Evolutionary conservation across 2,797 vertebrate genomes (phyloP).

Genomic region (Threskiornis aethiopicus): DNA sequence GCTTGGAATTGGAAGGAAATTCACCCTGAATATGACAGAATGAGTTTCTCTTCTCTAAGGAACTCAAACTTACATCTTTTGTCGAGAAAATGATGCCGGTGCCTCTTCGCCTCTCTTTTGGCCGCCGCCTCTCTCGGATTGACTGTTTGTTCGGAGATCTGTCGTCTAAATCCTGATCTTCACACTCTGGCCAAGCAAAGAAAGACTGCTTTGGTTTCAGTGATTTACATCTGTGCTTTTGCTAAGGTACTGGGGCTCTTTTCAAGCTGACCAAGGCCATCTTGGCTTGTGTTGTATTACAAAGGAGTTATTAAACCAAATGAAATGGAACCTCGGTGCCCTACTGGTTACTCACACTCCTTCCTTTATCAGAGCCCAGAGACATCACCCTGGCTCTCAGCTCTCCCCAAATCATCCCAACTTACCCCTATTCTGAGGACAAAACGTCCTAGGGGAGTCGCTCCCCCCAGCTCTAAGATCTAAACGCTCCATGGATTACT

Average conservation of each 20-base stretch:
- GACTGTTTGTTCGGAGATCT: conserved; percentile 65
- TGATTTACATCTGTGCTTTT: background rate
- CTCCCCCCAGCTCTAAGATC: background rate
- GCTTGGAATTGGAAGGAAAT: background rate
- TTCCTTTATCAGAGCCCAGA: background rate
- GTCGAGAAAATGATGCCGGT: conserved; percentile 71
- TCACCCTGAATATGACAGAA: background rate
- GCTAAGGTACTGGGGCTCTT: background rate
- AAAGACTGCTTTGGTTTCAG: conserved; percentile 51
- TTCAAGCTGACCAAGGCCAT: background rate
- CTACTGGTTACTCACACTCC: background rate
- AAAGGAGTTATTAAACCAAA: background rate
- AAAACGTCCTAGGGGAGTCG: background rate
- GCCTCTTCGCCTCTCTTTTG: conserved; percentile 65
- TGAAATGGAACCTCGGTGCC: background rate
- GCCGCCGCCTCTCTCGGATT: conserved; percentile 71
- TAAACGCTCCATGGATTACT: background rate
- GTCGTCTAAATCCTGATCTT: conserved; percentile 75
- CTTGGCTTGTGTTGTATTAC: background rate
- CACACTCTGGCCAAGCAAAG: conserved; percentile 68
- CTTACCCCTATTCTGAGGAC: background rate
- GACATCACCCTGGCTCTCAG: background rate
- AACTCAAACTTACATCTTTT: conserved; percentile 76
- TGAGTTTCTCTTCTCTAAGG: background rate
- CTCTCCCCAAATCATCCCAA: background rate